A percentile compares a stretch with the other conserved stretches of the same genome.
Conservation (phyloP, 92 coral and sea anemone genomes). For the Scolanthus callimorphus region DNA sequence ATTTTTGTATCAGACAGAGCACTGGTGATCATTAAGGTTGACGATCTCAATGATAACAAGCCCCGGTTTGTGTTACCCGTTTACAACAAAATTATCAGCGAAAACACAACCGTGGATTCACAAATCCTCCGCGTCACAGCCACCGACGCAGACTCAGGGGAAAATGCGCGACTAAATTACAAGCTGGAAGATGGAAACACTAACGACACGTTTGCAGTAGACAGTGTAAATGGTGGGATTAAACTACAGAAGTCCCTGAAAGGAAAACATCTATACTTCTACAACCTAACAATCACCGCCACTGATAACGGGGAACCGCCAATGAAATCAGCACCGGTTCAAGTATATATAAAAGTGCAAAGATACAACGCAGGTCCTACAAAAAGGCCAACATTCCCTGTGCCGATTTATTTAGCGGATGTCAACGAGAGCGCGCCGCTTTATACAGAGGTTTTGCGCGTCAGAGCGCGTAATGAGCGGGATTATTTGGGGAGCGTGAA, state of each 20-base stretch:
- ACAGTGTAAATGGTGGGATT: slow-evolving; percentile 32
- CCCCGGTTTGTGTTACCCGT: slow-evolving; percentile 55
- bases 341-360: slow-evolving; percentile 43
- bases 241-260: slow-evolving; percentile 35
- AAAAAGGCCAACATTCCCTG: slow-evolving; percentile 21
- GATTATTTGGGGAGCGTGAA: slow-evolving; percentile 22
- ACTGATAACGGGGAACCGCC: slow-evolving; percentile 54
- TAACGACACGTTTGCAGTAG: slow-evolving; percentile 59
- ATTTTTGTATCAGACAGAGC: slow-evolving; percentile 44
- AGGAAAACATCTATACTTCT: slow-evolving; percentile 23
- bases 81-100: slow-evolving; percentile 61
- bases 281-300: slow-evolving; percentile 56
- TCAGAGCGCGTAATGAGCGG: slow-evolving; percentile 31
- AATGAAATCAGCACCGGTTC: slow-evolving; percentile 37
- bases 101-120: slow-evolving; percentile 62
- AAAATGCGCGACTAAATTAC: slow-evolving; percentile 46
- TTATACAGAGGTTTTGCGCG: slow-evolving; percentile 37
- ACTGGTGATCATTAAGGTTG: slow-evolving; percentile 36
- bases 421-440: slow-evolving; percentile 62
- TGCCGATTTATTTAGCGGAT: slow-evolving; percentile 33
- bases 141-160: slow-evolving; percentile 61
- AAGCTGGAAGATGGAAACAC: slow-evolving; percentile 35
- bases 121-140: slow-evolving; percentile 70
- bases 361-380: slow-evolving; percentile 11
- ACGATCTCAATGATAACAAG: slow-evolving; percentile 67